Percentiles rank a stretch among this genome's conserved stretches.
These are phyloP conservation scores for Hipposideros armiger DNA, from an alignment of 2,113 vertebrate genomes.

Conservation along the genomic window DNA sequence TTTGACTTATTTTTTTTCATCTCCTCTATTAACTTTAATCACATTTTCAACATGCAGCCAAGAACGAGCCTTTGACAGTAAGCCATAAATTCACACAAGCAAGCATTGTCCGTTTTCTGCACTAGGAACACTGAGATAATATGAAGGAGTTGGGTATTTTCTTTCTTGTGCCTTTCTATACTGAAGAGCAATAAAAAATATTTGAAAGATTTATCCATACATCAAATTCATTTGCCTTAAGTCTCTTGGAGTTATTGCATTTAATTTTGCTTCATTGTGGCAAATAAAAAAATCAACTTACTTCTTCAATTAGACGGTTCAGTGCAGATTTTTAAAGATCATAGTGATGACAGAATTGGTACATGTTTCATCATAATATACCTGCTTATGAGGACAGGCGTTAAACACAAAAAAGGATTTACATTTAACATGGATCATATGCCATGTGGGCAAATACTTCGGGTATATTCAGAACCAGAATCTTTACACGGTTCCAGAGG, in stretches of 20 bases:
- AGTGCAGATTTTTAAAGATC: conserved; percentile 69
- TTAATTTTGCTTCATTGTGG: conserved; percentile 81
- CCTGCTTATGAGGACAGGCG: conserved; percentile 65
- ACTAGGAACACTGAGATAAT: conserved; percentile 80
- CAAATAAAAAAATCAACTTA: conserved; percentile 69
- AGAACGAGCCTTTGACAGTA: conserved; percentile 89
- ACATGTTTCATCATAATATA: neutral
- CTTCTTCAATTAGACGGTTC: conserved; percentile 70
- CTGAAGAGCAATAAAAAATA: conserved; percentile 76
- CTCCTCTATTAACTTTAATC: conserved; percentile 90
- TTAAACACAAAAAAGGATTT: conserved; percentile 57
- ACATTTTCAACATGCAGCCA: conserved; percentile 90
- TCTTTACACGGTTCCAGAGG: neutral
- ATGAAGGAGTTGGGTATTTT: conserved; percentile 79
- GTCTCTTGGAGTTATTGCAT: conserved; percentile 79
- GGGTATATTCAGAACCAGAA: conserved; percentile 34
- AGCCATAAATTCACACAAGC: conserved; percentile 88
- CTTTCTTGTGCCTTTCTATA: conserved; percentile 82
- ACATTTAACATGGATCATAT: conserved; percentile 59
- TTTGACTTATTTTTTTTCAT: conserved; percentile 82
- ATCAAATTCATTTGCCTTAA: conserved; percentile 74
- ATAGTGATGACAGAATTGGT: conserved; percentile 67
- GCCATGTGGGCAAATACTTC: conserved; percentile 68
- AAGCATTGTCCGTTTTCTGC: conserved; percentile 85
- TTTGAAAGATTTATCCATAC: conserved; percentile 80